Base-by-base conservation (phyloP, 2,113 vertebrate genomes). In the Hoplias malabaricus region DNA sequence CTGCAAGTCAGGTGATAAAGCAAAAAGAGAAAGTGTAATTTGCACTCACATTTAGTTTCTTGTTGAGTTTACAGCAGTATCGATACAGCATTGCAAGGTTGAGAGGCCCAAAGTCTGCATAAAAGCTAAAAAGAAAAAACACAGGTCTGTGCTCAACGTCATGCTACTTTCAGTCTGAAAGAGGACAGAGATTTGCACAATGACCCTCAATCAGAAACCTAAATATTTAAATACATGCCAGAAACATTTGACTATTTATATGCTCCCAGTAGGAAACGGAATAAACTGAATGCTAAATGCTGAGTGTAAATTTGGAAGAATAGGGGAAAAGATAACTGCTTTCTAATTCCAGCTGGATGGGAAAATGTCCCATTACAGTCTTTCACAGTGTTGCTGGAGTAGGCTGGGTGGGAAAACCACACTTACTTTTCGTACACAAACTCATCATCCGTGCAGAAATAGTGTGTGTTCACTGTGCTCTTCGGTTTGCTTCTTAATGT, bases 31-130 rank as follows among this genome's bases (percentile, higher is more conserved):
- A 36, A 70, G 70, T 65, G 82, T 27, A 57, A 31, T 12, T 12
- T 79, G 81, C 13, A 86, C 95, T 95, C 90, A 98, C 97, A 94
- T 99, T 98, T 27, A 98, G 90, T 78, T 98, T 99, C 90, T 98
- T 99, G 93, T 96, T 98, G 79, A 99, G 94, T 87, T 97, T 98
- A 91, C 96, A 99, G 93, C 97, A 98, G 90, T 97, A 99, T 88
- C 96, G 92, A 87, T 96, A 98, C 81, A 98, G 86, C 94, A 96
- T 93, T 71, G 95, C 95, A 90, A 99, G 87, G 88, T 98, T 98
- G 82, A 99, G 91, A 59, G 97, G 97, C 54, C 97, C 97, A 80
- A 99, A 99, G 92, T 99, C 97, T 86, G 95, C 94, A 84, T 99
- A 99, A 90, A 96, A 96, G 90, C 95, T 82, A 61, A 82, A 74